Conservation (phyloP, 2,888 invertebrate species). For the Pyralis farinalis region DNA sequence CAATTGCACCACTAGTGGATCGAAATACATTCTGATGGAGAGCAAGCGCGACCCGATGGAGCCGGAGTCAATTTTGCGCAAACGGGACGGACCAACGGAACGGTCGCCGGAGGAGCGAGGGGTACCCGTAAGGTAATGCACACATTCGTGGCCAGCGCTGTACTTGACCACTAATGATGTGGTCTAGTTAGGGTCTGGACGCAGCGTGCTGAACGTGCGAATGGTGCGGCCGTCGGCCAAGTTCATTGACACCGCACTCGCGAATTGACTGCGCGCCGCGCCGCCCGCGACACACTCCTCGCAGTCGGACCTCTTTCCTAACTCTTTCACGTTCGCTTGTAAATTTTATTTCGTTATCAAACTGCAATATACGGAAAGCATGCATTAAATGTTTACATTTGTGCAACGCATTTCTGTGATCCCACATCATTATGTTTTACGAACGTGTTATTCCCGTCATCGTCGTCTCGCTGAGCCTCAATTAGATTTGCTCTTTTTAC, state of each 20-base stretch:
- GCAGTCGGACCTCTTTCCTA: background rate
- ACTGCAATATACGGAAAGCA: too few species aligned
- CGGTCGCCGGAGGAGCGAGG: background rate
- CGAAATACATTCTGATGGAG: too few species aligned
- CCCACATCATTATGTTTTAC: too few species aligned
- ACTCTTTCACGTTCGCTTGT: background rate
- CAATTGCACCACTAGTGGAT: too few species aligned
- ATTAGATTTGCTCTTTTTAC: too few species aligned
- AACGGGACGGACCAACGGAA: background rate
- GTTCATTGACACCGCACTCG: conserved; percentile 37
- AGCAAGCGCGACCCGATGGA: background rate
- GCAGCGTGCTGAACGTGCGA: background rate
- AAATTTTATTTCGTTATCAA: background rate
- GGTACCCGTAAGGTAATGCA: too few species aligned
- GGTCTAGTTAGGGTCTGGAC: conserved; percentile 8
- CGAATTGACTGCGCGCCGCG: conserved; percentile 16
- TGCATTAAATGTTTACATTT: too few species aligned
- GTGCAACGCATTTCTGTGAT: too few species aligned
- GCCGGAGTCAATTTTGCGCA: background rate
- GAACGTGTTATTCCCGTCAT: too few species aligned
- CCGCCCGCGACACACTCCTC: background rate
- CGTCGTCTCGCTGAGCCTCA: too few species aligned
- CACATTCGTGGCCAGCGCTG: too few species aligned
- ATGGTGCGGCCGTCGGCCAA: conserved; percentile 15
- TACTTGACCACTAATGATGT: background rate